phyloP scores from a whole-genome alignment of 2,113 vertebrate species.

The Morone saxatilis region DNA sequence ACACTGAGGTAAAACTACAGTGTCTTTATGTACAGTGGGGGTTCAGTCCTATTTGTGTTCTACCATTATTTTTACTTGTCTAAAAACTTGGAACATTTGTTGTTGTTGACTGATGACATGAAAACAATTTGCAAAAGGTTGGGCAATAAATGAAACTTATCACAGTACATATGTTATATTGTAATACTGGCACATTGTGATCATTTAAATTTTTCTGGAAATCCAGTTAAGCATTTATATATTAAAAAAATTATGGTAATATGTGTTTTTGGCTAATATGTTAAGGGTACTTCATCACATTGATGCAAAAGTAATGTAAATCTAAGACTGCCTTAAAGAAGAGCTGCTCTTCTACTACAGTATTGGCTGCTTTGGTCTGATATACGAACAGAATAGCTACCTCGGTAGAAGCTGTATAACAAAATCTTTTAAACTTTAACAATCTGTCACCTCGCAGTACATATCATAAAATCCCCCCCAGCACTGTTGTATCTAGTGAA shows the following conservation, averaged over 20 bases:
- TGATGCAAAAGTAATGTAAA: background rate
- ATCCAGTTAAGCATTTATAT: background rate
- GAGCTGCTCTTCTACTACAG: background rate
- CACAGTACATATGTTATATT: background rate
- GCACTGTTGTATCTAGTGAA: background rate
- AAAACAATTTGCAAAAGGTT: background rate
- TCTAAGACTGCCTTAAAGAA: conserved; percentile 5
- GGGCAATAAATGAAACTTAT: background rate
- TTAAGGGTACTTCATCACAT: background rate
- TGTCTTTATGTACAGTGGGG: background rate
- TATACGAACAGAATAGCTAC: background rate
- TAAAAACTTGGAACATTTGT: background rate
- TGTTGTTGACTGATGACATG: background rate
- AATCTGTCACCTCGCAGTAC: background rate
- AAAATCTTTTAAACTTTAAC: background rate
- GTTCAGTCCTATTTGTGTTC: background rate
- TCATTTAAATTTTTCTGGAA: background rate
- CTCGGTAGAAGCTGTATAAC: background rate
- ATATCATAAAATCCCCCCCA: background rate
- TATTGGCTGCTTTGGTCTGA: background rate
- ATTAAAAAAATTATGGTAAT: background rate
- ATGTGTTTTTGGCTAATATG: background rate
- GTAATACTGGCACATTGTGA: background rate
- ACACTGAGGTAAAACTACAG: background rate
- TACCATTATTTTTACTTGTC: background rate